Evolutionary conservation across 2,113 vertebrate species (phyloP).

Genomic region (Ceuthmochares aereus): DNA sequence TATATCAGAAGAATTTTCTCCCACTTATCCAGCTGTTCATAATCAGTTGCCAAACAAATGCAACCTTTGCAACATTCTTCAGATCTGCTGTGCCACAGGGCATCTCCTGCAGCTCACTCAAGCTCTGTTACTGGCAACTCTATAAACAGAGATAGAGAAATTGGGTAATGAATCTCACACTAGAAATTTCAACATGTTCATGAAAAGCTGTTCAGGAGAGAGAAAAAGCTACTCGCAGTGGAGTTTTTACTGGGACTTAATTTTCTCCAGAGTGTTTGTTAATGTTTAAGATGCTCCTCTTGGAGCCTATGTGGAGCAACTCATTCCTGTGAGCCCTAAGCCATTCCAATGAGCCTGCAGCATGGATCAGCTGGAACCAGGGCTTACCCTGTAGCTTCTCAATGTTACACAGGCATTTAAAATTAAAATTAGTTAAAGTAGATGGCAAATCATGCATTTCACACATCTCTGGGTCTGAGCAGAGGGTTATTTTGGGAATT

Average conservation of each 20-base stretch:
- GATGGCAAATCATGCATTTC: not conserved
- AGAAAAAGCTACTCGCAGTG: not conserved
- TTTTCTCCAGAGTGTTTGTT: not conserved
- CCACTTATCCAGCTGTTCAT: not conserved
- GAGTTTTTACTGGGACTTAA: not conserved
- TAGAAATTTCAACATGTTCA: not conserved
- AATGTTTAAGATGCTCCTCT: not conserved
- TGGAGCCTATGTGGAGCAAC: rapidly evolving
- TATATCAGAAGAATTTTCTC: not conserved
- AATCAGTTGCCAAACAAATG: not conserved
- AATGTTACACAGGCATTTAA: not conserved
- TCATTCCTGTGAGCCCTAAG: not conserved
- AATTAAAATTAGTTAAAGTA: not conserved
- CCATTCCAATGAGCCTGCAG: rapidly evolving
- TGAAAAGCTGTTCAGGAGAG: not conserved
- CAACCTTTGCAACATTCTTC: not conserved
- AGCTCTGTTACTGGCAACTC: not conserved
- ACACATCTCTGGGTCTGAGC: not conserved
- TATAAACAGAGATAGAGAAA: not conserved
- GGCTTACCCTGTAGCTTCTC: not conserved
- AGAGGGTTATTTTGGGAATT: not conserved
- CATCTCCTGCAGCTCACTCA: not conserved
- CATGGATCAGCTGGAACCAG: not conserved
- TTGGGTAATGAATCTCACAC: not conserved
- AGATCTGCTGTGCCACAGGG: not conserved